Base-by-base conservation (phyloP, 2,113 vertebrate species). In the Galemys pyrenaicus region DNA sequence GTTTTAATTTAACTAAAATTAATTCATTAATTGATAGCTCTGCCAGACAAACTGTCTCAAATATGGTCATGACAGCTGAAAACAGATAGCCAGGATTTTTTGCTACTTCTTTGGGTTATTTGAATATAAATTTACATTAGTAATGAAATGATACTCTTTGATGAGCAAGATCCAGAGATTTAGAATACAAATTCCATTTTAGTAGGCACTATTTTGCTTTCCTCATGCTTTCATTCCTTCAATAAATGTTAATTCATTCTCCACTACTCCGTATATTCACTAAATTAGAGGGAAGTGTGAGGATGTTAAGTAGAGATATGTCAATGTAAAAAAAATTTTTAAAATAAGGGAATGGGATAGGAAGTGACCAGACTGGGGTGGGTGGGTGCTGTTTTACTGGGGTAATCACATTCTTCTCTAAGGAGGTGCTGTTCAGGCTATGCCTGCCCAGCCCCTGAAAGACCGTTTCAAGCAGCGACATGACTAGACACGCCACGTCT, bases 71-170 rank as follows among this genome's bases (percentile, higher is more conserved):
- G 39, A 39, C 87, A 22, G 44, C 26, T 86, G 28, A 82, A 86
- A 78, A 60, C 12, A 15, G 22, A 24, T 15, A 58, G 65, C 74
- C 83, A 89, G 44, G 77, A 49, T 85, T 60, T 67, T 39, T 37
- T 17, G 77, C 65, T 87, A 5, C 24, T 49, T 67, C 67, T 85
- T 5, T 5, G 46, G 37, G 20, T 60, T 54, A 16, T 10, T n/a
- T 46, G 15, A 15, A 79, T 37, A 49, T 54, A 16, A 87, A 70
- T 84, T 19, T 89, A 28, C 35, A 62, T 70, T 89, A 64, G 12
- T 68, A 62, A 82, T 86, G 67, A 95, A 86, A 30, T 67, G 26
- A 41, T 80, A 35, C 39, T 80, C 32, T 93, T 64, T 84, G 9
- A 62, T 75, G 16, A 44, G 12, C 39, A 67, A 81, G 81, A 51